phyloP scores from a whole-genome alignment of 2,113 vertebrate genomes.

The Antechinus flavipes region DNA sequence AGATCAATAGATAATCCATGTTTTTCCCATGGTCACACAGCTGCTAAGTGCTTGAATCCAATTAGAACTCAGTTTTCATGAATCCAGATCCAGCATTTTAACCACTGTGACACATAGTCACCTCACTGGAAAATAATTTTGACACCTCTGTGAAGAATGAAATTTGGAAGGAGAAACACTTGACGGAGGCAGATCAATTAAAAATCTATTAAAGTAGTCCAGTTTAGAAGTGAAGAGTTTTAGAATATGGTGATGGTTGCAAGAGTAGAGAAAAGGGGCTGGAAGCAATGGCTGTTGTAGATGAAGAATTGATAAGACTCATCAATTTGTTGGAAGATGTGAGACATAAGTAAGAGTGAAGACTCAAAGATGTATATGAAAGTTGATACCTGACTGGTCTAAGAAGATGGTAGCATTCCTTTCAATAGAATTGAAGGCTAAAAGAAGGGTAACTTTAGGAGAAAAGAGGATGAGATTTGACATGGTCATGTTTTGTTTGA shows the following conservation, averaged over 20 bases:
- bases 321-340: neutral
- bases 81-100: neutral
- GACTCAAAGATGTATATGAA: neutral
- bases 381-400: neutral
- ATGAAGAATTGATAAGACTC: neutral
- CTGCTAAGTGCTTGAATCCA: neutral
- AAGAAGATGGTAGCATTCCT: neutral
- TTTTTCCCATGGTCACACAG: neutral
- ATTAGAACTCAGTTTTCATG: neutral
- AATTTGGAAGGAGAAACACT: neutral
- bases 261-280: neutral
- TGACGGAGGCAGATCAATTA: neutral
- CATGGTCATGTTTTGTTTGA: neutral
- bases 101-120: neutral
- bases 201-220: neutral
- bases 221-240: neutral
- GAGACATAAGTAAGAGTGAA: neutral
- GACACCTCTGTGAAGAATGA: neutral
- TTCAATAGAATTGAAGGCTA: neutral
- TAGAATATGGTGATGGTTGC: neutral
- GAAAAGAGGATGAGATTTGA: neutral
- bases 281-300: neutral
- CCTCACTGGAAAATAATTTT: neutral
- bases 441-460: neutral
- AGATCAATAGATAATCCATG: neutral